A percentile compares a stretch with the other conserved stretches of the same genome.
Conservation (phyloP, 2,888 invertebrate species). For the Himalopsyche japonica region DNA sequence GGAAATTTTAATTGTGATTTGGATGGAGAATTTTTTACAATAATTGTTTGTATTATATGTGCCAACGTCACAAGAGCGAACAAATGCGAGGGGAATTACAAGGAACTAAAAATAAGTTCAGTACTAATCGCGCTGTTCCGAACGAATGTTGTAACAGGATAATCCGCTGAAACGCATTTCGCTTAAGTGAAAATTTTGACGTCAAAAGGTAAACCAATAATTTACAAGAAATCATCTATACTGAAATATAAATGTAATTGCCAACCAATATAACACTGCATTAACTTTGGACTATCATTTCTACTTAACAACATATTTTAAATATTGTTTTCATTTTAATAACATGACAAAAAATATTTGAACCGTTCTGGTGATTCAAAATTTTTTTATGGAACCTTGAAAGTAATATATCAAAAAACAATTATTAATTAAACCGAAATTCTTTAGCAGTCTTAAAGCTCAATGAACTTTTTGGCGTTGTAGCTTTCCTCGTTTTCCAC, state of each 20-base stretch:
- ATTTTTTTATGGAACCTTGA: too few species aligned
- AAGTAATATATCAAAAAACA: too few species aligned
- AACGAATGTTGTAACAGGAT: background rate
- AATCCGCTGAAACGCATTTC: background rate
- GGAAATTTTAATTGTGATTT: background rate
- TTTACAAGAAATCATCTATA: background rate
- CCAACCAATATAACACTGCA: too few species aligned
- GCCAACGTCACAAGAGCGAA: background rate
- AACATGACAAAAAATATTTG: too few species aligned
- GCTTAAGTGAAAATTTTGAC: background rate
- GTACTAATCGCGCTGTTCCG: background rate
- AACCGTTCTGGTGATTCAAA: too few species aligned
- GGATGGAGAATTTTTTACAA: background rate
- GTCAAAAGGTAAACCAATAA: background rate
- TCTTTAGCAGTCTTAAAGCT: too few species aligned
- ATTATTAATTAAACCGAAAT: too few species aligned
- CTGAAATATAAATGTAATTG: background rate
- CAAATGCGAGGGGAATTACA: background rate
- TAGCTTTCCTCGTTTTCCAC: too few species aligned
- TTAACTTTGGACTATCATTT: too few species aligned
- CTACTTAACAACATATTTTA: too few species aligned
- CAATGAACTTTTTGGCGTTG: too few species aligned
- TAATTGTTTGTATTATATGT: background rate
- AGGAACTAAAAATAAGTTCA: background rate
- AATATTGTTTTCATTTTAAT: too few species aligned